These are phyloP conservation scores for Eucera pruinosa DNA, from an alignment of 2,888 invertebrate species.

Conservation along the genomic window DNA sequence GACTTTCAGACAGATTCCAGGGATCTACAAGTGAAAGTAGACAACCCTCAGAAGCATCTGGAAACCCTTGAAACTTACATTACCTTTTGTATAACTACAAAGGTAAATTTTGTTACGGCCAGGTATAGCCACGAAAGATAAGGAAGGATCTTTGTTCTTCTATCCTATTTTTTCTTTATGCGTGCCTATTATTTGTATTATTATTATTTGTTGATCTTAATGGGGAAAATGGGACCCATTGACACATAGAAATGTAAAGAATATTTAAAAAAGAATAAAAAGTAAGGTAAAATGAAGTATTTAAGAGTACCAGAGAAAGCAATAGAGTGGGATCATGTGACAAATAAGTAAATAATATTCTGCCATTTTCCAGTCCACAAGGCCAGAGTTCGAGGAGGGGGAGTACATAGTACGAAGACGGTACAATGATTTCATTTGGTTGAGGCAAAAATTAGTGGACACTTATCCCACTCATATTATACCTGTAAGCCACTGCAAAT, in stretches of 20 bases:
- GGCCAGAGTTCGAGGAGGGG: conserved; percentile 87
- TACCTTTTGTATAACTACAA: conserved; percentile 89
- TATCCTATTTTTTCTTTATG: too few species aligned
- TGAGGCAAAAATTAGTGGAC: conserved; percentile 88
- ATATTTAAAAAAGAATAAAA: too few species aligned
- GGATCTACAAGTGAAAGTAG: conserved; percentile 88
- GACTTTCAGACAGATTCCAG: conserved; percentile 86
- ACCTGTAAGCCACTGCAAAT: conserved; percentile 86
- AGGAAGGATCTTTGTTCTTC: too few species aligned
- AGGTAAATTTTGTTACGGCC: conserved; percentile 82
- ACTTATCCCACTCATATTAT: conserved; percentile 89
- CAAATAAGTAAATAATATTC: background rate
- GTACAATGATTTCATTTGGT: conserved; percentile 91
- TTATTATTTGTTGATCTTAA: too few species aligned
- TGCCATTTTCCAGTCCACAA: conserved; percentile 85
- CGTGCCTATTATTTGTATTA: too few species aligned
- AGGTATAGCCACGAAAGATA: too few species aligned
- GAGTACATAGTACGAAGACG: conserved; percentile 88
- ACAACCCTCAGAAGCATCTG: conserved; percentile 90
- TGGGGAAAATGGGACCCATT: too few species aligned
- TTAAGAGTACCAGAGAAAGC: too few species aligned
- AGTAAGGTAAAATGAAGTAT: too few species aligned
- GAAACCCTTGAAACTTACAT: conserved; percentile 90
- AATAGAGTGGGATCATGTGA: too few species aligned
- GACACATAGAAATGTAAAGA: too few species aligned